Base-by-base conservation (phyloP, 2,797 vertebrate species). In the Remorina albescens region DNA sequence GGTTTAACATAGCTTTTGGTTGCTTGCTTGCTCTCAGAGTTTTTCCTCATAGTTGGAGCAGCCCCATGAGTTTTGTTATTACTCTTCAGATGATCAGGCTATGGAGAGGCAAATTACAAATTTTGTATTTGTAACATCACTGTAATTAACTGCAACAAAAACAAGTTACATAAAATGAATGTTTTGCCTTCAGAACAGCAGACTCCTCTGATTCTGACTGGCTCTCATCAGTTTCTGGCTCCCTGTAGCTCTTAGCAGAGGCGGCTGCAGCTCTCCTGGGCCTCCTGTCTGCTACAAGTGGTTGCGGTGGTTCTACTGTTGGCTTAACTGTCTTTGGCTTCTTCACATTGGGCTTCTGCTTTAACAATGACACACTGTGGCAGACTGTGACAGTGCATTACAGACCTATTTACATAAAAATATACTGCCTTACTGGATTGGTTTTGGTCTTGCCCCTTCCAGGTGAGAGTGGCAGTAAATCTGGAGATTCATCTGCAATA, bases 221-320 rank as follows among this genome's bases (percentile, higher is more conserved):
- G 80, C 71, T 93, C 30, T 79, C 83, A 71, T 96, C 96, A 8
- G 92, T 94, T 47, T 96, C 95, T 53, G 68, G 86, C 21, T 98
- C 97, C 86, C 86, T 96, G 83, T 98, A 97, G 86, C 83, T 95
- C 90, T 95, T 97, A 77, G 72, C 84, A 13, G 16, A 39, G 19
- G 4, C 2, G 51, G 86, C 88, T 67, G 78, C 83, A 54, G 73
- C 68, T 89, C 91, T 89, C 69, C 30, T 82, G 37, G 89, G 77
- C 74, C 92, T 91, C 44, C 69, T 81, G n/a, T 50, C 32, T 32
- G 71, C 72, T 56, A 47, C 61, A 30, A n/a, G 26, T 28, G 51
- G 58, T 78, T 47, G 70, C n/a, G 0, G 54, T 18, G 64, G 47
- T 28, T 34, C 30, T 74, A 73, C 62, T 58, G 80, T 51, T 47